Base-by-base conservation (phyloP, 2,888 invertebrate genomes). In the Phaedon cochleariae region DNA sequence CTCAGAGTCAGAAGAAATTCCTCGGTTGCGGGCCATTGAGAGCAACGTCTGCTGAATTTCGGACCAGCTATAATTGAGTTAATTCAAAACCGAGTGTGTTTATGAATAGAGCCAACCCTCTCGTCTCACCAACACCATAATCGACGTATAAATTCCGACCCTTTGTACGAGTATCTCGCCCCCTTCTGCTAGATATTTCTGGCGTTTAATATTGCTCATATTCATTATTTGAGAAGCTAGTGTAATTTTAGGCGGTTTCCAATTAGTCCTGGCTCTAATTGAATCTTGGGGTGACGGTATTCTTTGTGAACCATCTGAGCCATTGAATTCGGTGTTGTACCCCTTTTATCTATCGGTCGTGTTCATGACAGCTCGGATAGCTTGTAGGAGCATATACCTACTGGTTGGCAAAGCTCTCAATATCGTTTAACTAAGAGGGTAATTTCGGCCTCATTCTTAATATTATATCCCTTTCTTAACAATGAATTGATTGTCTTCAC, bases 121-220 rank as follows among this genome's bases (percentile, higher is more conserved):
- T 41, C 15, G 41, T 15, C 41, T 41, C 41, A 41, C 76, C 76
- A 73, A 77, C 79, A 78, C 79, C 77, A 76, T 80, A 79, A 80
- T 79, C 78, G 74, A 74, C 74, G 78, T 77, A 79, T 79, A 79
- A 80, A 79, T 79, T 78, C 72, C 71, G 71, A 70, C 73, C 73
- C 75, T 73, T 74, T 72, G 71, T 62, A 46, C 17, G 15, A 34
- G 21, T 37, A 49, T 60, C 48, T 60, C 54, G 53, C 48, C 53
- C 15, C 18, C 49, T 60, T 34, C 55, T 59, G 60, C 52, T 63
- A 80, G 81, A 81, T 80, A 80, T 76, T 76, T 77, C 72, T 73
- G 77, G n/a, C 77, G 80, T 82, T 81, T 81, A 81, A 81, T 81
- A 80, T 79, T 80, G 80, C 81, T 82, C 81, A 81, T 80, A 81